Percentiles rank a stretch among this genome's conserved stretches.
phyloP scores from a whole-genome alignment of 92 coral and sea anemone species.

The Siderastrea radians region DNA sequence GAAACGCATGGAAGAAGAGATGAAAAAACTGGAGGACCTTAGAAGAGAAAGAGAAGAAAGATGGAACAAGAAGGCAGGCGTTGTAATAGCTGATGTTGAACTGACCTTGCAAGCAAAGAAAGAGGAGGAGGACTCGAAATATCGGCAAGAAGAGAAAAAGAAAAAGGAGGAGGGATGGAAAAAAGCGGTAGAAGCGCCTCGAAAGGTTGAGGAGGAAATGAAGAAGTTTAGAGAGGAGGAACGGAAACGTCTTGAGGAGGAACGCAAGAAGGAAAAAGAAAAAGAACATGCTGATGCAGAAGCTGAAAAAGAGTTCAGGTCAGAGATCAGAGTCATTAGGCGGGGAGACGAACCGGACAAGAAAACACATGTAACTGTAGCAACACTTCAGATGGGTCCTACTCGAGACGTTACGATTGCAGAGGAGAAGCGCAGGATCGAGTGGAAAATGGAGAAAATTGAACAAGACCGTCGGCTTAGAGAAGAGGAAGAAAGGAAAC shows the following conservation, averaged over 20 bases:
- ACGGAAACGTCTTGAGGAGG: conserved; percentile 48
- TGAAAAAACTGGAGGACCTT: conserved; percentile 39
- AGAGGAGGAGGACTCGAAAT: conserved; percentile 27
- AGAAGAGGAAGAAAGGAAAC: conserved; percentile 60
- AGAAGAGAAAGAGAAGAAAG: conserved; percentile 42
- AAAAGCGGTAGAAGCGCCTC: conserved; percentile 35
- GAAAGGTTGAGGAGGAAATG: conserved; percentile 53
- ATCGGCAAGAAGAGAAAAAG: conserved; percentile 58
- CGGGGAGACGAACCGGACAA: conserved; percentile 12
- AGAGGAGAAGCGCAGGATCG: conserved; percentile 36
- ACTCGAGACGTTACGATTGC: neutral
- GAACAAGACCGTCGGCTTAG: conserved; percentile 36
- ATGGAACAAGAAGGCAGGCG: conserved; percentile 32
- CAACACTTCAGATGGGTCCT: neutral
- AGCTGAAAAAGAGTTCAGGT: conserved; percentile 40
- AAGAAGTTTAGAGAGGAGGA: conserved; percentile 66
- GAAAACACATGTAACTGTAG: neutral
- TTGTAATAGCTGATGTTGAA: conserved; percentile 8
- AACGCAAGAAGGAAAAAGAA: conserved; percentile 39
- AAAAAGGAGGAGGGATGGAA: conserved; percentile 64
- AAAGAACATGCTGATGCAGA: conserved; percentile 64
- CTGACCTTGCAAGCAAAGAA: conserved; percentile 1
- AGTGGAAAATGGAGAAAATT: conserved; percentile 32
- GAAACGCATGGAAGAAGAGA: conserved; percentile 67
- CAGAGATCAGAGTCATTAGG: conserved; percentile 18